Evolutionary conservation across 2,797 vertebrate genomes (phyloP).

Genomic region (Tachyglossus aculeatus): DNA sequence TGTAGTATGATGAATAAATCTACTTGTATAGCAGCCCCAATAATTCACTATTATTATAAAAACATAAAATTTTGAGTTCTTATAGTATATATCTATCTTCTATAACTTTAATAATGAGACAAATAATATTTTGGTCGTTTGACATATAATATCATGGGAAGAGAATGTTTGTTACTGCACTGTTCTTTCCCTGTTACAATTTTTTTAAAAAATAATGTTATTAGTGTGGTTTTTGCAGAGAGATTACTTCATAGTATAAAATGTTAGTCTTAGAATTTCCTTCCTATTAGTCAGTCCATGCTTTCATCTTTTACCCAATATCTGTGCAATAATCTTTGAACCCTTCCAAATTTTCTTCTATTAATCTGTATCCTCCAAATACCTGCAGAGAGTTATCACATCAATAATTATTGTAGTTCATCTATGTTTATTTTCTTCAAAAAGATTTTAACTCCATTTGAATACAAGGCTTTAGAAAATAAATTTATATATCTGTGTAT

Average conservation of each 20-base stretch:
- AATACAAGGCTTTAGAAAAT: no score
- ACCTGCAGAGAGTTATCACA: neutral
- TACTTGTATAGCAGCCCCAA: no score
- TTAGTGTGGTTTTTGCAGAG: neutral
- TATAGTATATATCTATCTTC: no score
- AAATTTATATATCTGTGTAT: no score
- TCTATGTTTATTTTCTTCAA: neutral
- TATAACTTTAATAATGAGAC: no score
- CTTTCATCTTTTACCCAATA: neutral
- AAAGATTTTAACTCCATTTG: no score
- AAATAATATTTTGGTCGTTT: no score
- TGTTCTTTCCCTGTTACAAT: no score
- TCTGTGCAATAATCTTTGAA: neutral
- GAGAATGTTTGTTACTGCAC: no score
- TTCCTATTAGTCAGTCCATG: neutral
- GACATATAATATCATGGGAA: no score
- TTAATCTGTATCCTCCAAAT: neutral
- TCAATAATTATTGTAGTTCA: neutral
- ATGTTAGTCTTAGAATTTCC: neutral
- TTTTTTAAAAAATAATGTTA: neutral
- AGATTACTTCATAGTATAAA: neutral
- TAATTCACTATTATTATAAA: conserved; percentile 9
- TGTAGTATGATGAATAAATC: neutral
- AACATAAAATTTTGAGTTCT: neutral
- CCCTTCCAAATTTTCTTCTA: neutral